These are phyloP conservation scores for Drosophila santomea DNA, from an alignment of 1,140 invertebrate species.

Conservation along the genomic window DNA sequence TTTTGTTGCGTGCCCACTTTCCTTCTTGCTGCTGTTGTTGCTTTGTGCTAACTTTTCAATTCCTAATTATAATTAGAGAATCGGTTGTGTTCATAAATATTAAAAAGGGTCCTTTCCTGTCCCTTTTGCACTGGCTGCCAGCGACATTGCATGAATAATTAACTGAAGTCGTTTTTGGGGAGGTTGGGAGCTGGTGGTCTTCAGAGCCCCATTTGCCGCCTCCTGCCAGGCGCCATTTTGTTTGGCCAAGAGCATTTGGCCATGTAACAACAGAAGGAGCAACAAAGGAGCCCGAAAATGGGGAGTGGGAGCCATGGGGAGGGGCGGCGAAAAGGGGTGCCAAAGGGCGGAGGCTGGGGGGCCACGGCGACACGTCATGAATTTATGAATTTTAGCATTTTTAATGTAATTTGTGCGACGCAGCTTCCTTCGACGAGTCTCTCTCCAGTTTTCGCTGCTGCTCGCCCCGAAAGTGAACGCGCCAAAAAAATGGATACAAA, in stretches of 20 bases:
- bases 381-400: constrained; percentile 83
- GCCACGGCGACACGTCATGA: constrained; percentile 74
- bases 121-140: constrained; percentile 44
- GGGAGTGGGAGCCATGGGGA: not conserved
- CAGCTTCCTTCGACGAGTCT: constrained; percentile 10
- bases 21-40: constrained; percentile 14
- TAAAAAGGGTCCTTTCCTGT: constrained; percentile 70
- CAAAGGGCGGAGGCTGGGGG: not conserved
- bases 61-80: constrained; percentile 84
- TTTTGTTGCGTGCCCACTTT: constrained; percentile 71
- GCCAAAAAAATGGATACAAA: not conserved
- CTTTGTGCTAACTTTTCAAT: constrained; percentile 82
- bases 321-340: not conserved
- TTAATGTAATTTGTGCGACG: constrained; percentile 78
- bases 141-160: constrained; percentile 82
- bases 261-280: constrained; percentile 40
- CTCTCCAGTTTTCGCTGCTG: not conserved
- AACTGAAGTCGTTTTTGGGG: constrained; percentile 71
- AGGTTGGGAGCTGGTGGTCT: constrained; percentile 1
- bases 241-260: constrained; percentile 59
- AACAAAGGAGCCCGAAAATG: constrained; percentile 18
- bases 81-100: constrained; percentile 84
- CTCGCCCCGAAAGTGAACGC: not conserved
- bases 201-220: constrained; percentile 55
- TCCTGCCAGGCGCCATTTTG: constrained; percentile 76